Conservation (phyloP, 2,888 invertebrate genomes). For the Hydraecia micacea region DNA sequence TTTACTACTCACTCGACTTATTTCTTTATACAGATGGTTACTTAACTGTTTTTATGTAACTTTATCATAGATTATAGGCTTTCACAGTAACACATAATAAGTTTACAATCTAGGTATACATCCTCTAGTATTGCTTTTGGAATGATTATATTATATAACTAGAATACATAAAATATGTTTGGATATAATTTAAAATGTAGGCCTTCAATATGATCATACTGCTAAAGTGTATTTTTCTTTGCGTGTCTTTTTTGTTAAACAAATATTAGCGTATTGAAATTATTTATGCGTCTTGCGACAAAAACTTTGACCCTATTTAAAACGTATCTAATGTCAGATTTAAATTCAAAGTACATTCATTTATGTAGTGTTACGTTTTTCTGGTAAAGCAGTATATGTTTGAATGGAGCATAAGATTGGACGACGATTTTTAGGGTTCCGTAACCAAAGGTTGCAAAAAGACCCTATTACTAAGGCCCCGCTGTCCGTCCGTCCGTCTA, state of each 20-base stretch:
- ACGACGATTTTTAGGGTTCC: not conserved
- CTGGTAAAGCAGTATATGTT: not conserved
- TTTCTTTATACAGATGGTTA: too few species aligned
- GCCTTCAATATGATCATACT: not conserved
- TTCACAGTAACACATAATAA: not conserved
- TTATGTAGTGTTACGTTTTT: not conserved
- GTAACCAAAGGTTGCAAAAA: not conserved
- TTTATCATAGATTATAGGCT: not conserved
- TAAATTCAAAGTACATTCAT: not conserved
- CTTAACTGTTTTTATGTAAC: not conserved
- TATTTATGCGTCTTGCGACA: not conserved
- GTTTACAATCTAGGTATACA: not conserved
- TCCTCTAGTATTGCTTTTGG: slow-evolving; percentile 29
- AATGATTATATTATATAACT: slow-evolving; percentile 17
- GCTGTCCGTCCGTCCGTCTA: not conserved
- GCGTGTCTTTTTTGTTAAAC: not conserved
- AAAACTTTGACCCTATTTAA: not conserved
- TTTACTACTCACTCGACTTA: too few species aligned
- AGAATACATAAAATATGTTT: not conserved
- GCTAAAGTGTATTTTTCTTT: not conserved
- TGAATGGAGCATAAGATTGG: not conserved
- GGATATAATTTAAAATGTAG: not conserved
- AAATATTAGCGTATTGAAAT: not conserved
- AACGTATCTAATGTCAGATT: not conserved
- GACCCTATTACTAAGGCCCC: not conserved